These are phyloP conservation scores for Clivina fossor DNA, from an alignment of 2,888 invertebrate genomes.

Conservation along the genomic window DNA sequence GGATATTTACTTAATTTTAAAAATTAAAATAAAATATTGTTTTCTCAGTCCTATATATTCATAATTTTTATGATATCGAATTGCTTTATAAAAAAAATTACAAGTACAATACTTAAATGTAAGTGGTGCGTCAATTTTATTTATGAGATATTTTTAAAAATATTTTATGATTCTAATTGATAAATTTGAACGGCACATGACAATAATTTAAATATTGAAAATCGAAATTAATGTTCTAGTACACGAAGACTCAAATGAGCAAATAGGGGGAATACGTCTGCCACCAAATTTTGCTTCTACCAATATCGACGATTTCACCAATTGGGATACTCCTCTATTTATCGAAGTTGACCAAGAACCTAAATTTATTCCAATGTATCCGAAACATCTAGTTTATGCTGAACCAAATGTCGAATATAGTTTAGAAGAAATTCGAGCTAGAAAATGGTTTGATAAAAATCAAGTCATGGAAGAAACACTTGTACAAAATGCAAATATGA, in stretches of 20 bases:
- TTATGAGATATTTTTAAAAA: too few relatives aligned
- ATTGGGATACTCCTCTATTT: conserved; percentile 59
- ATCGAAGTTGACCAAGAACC: conserved; percentile 65
- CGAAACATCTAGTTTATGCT: conserved; percentile 65
- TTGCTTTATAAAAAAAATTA: too few relatives aligned
- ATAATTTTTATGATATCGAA: too few relatives aligned
- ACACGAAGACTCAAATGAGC: conserved; percentile 63
- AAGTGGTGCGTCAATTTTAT: too few relatives aligned
- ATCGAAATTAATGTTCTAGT: conserved; percentile 56
- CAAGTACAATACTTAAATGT: too few relatives aligned
- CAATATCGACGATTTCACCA: conserved; percentile 57
- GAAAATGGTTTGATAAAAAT: conserved; percentile 26
- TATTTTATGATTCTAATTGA: too few relatives aligned
- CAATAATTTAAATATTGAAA: too few relatives aligned
- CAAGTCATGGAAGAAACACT: not conserved
- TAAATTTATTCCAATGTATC: conserved; percentile 67
- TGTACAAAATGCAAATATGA: too few relatives aligned
- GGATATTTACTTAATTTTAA: too few relatives aligned
- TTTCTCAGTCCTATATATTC: too few relatives aligned
- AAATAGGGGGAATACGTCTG: conserved; percentile 39
- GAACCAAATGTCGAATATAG: conserved; percentile 68
- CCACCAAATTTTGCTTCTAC: conserved; percentile 40
- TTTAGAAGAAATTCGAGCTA: conserved; percentile 74
- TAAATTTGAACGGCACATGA: too few relatives aligned
- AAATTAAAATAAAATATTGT: too few relatives aligned